Evolutionary conservation across 1,140 invertebrate species (phyloP).

Genomic region (Ips typographus): DNA sequence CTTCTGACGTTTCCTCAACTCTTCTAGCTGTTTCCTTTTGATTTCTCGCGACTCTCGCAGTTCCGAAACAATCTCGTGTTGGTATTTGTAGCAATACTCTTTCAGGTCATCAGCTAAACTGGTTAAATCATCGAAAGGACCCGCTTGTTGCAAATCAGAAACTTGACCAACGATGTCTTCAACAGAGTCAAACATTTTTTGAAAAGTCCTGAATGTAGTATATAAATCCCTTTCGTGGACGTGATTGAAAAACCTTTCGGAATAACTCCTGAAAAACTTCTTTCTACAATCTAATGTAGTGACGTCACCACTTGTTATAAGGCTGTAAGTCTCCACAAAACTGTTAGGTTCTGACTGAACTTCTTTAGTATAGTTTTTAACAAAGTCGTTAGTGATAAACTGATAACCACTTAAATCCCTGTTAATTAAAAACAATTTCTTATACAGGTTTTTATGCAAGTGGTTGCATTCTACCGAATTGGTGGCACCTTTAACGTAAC

Average conservation of each 20-base stretch:
- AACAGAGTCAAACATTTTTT: background rate
- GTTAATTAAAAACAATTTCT: constrained; percentile 36
- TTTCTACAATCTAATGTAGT: constrained; percentile 19
- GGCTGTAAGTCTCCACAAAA: constrained; percentile 3
- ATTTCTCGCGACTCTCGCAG: background rate
- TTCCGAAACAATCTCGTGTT: background rate
- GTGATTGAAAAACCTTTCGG: constrained; percentile 21
- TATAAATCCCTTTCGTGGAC: background rate
- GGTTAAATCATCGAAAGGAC: background rate
- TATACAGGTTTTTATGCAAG: constrained; percentile 19
- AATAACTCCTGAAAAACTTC: constrained; percentile 12
- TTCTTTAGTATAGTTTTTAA: constrained; percentile 11
- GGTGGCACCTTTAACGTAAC: constrained; percentile 12
- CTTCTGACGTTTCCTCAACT: background rate
- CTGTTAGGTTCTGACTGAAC: background rate
- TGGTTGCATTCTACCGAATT: constrained; percentile 33
- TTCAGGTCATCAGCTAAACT: background rate
- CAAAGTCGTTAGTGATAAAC: constrained; percentile 17
- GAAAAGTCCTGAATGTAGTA: background rate
- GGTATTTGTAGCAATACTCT: background rate
- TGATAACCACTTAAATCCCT: constrained; percentile 24
- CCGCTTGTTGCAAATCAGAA: background rate
- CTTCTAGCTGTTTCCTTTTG: background rate
- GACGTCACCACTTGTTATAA: constrained; percentile 5
- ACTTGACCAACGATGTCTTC: background rate